Evolutionary conservation across 2,797 vertebrate genomes (phyloP), one percentile per base, ranked within the genome.

Genomic region (Forpus xanthops): DNA sequence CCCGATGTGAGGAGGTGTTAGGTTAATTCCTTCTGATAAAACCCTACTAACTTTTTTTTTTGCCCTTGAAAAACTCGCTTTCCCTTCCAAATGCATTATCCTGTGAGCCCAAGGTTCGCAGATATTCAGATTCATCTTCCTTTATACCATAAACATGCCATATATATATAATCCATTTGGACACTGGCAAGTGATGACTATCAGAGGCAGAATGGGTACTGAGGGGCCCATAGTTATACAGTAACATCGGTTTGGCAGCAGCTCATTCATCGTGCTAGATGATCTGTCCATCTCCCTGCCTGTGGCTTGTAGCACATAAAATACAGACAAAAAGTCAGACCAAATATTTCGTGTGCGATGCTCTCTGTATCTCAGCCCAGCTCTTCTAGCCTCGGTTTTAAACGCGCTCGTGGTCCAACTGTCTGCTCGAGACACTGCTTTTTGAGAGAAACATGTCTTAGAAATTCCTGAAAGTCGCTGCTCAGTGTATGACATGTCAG

Each of bases 121-220:
- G 90, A 96, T 94, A 96, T 94, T 96, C 93, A 96, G 90, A 94
- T 96, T 96, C 72, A 87, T 94, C 93, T 95, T 95, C 45, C 93
- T 92, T 90, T 93, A 80, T 93, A 93, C 83, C 77, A 89, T 92
- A 97, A 96, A 95, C 93, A 96, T 90, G 93, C 94, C 93, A 96
- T 61, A 94, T 76, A 90, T 76, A 93, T 90, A 83, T 92, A 96
- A 95, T 94, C 80, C 88, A 94, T 93, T 97, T 93, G 94, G 91
- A 94, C 95, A 80, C 88, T 87, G 90, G 96, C 94, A 95, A 96
- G 87, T 61, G 95, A 95, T 95, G 95, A 92, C 96, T 95, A 79
- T 97, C 90, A 93, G 89, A 95, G 72, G 86, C 80, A 93, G 95
- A 96, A 95, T 95, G 88, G 93, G 93, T 95, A 90, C 90, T 96